These are phyloP conservation scores for Galeopsomyia nigrocyanea DNA, from an alignment of 2,888 invertebrate species.

Conservation along the genomic window DNA sequence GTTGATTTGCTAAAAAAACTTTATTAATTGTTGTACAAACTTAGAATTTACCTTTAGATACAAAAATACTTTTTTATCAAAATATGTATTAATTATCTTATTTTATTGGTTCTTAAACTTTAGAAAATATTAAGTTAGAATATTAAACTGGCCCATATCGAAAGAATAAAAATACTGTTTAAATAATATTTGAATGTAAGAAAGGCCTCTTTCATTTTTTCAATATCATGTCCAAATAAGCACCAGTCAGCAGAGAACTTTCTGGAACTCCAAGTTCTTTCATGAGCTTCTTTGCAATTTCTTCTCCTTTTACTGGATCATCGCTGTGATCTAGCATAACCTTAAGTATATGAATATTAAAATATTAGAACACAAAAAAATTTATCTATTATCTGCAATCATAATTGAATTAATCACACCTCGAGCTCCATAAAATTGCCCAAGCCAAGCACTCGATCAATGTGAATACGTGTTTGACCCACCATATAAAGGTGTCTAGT, in stretches of 20 bases:
- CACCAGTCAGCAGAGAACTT: slow-evolving; percentile 78
- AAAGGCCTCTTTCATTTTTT: slow-evolving; percentile 10
- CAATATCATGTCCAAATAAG: slow-evolving; percentile 81
- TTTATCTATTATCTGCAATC: slow-evolving; percentile 3
- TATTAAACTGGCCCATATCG: neutral
- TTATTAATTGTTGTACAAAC: too few relatives aligned
- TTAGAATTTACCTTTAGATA: too few relatives aligned
- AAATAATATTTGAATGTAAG: too few relatives aligned
- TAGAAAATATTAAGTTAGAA: too few relatives aligned
- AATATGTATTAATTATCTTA: too few relatives aligned
- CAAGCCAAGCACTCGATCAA: slow-evolving; percentile 85
- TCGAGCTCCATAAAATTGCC: slow-evolving; percentile 90
- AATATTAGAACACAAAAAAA: slow-evolving; percentile 23
- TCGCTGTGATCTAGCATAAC: slow-evolving; percentile 78
- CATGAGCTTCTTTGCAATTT: slow-evolving; percentile 80
- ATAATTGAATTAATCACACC: slow-evolving; percentile 68
- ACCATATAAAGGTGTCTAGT: slow-evolving; percentile 82
- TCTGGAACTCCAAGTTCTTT: slow-evolving; percentile 75
- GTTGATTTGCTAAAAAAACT: too few relatives aligned
- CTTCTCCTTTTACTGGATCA: slow-evolving; percentile 77
- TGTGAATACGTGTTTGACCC: slow-evolving; percentile 88
- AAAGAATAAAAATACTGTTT: too few relatives aligned
- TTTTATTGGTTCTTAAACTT: too few relatives aligned
- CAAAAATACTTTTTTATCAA: too few relatives aligned
- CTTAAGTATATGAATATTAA: slow-evolving; percentile 63